These are phyloP conservation scores for Drosophila heteroneura DNA, from an alignment of 2,888 invertebrate genomes.

Conservation along the genomic window DNA sequence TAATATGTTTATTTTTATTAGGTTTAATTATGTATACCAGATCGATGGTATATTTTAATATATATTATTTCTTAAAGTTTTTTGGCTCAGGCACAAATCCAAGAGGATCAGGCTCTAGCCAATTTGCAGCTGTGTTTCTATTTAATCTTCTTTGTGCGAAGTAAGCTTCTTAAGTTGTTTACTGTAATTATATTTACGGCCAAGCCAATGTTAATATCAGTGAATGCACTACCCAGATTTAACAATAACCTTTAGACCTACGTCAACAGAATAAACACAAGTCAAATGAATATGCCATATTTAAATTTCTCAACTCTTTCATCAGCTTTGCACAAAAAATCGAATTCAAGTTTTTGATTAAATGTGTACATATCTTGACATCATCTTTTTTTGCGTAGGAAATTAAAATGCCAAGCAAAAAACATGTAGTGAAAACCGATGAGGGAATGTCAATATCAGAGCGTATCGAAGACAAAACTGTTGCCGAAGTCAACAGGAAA, in stretches of 20 bases:
- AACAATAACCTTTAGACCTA: background rate
- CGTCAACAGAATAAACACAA: background rate
- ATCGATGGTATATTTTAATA: background rate
- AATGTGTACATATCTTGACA: background rate
- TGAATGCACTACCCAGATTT: background rate
- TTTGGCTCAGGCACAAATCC: background rate
- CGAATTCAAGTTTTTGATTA: background rate
- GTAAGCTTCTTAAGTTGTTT: background rate
- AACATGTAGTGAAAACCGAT: constrained; percentile 10
- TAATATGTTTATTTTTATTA: background rate
- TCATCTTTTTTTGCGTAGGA: background rate
- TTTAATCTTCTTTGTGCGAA: background rate
- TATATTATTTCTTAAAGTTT: background rate
- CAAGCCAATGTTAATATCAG: background rate
- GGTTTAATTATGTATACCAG: no score
- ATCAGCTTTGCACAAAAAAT: background rate
- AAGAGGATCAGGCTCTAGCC: background rate
- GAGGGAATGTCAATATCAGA: constrained; percentile 8
- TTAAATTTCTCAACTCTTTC: background rate
- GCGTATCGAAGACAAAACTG: constrained; percentile 48
- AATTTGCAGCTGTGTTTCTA: background rate
- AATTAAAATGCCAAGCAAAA: background rate
- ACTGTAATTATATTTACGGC: background rate
- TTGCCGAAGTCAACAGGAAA: constrained; percentile 71
- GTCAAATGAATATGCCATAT: background rate